phyloP scores from a whole-genome alignment of 2,113 vertebrate species.

The Limnothrissa miodon region DNA sequence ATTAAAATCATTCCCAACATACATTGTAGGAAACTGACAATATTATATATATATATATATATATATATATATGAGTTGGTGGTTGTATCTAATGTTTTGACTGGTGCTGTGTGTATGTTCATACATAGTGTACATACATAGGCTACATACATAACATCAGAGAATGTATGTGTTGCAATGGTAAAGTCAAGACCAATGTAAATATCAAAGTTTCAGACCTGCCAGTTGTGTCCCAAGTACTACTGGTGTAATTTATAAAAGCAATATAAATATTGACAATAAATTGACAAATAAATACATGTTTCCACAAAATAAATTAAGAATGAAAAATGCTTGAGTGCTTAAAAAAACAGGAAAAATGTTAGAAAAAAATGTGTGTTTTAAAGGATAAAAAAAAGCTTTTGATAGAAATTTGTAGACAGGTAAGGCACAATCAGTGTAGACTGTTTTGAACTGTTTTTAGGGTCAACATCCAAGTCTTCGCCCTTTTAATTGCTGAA shows the following conservation, averaged over 20 bases:
- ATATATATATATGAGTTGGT: too few species aligned
- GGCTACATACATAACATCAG: too few species aligned
- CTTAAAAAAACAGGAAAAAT: neutral
- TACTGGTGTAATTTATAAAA: neutral
- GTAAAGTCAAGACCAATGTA: neutral
- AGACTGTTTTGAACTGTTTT: neutral
- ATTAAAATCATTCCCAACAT: too few species aligned
- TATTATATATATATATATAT: too few species aligned
- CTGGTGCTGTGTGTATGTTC: too few species aligned
- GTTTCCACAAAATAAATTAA: conserved; percentile 66
- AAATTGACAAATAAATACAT: conserved; percentile 70
- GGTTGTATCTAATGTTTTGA: too few species aligned
- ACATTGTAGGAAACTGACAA: too few species aligned
- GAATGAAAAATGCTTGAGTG: conserved; percentile 41
- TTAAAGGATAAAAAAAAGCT: neutral
- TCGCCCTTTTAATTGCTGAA: too few species aligned
- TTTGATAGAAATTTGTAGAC: neutral
- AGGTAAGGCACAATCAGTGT: neutral
- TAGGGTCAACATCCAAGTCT: too few species aligned
- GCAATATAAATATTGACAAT: conserved; percentile 67
- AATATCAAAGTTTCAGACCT: neutral
- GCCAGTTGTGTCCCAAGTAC: conserved; percentile 11
- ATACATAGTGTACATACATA: too few species aligned
- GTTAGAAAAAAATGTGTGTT: neutral
- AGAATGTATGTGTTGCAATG: neutral